Evolutionary conservation across 2,797 vertebrate species (phyloP).

Genomic region (Myotis findleyi): DNA sequence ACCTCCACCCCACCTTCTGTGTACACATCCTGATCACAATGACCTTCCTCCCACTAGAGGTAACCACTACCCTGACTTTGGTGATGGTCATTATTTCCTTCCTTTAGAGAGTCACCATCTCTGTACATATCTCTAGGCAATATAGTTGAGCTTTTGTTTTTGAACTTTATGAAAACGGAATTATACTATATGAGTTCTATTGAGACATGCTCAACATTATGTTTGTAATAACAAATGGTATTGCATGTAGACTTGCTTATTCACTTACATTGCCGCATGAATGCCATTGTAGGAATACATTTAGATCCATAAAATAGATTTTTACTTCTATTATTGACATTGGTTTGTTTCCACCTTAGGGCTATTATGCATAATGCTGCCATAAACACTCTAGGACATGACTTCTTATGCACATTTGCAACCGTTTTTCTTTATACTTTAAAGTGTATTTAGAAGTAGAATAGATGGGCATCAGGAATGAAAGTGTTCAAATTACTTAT

Average conservation of each 20-base stretch:
- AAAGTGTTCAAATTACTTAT: neutral
- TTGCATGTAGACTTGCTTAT: neutral
- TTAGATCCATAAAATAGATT: neutral
- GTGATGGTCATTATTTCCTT: neutral
- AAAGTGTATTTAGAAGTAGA: neutral
- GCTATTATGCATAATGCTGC: neutral
- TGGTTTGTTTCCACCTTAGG: neutral
- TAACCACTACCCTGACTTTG: neutral
- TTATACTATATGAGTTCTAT: neutral
- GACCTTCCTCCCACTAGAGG: neutral
- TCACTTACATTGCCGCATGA: neutral
- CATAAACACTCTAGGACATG: neutral
- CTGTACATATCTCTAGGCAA: neutral
- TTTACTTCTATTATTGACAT: neutral
- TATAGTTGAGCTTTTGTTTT: neutral
- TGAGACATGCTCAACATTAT: neutral
- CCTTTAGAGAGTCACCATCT: neutral
- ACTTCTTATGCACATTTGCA: neutral
- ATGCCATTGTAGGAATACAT: neutral
- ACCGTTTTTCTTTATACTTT: neutral
- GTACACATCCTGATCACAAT: neutral
- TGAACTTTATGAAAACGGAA: neutral
- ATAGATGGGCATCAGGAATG: neutral
- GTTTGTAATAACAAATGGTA: neutral
- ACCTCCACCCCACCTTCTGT: too few relatives aligned